Base-by-base conservation (phyloP, 2,113 vertebrate genomes). In the Neofelis nebulosa region DNA sequence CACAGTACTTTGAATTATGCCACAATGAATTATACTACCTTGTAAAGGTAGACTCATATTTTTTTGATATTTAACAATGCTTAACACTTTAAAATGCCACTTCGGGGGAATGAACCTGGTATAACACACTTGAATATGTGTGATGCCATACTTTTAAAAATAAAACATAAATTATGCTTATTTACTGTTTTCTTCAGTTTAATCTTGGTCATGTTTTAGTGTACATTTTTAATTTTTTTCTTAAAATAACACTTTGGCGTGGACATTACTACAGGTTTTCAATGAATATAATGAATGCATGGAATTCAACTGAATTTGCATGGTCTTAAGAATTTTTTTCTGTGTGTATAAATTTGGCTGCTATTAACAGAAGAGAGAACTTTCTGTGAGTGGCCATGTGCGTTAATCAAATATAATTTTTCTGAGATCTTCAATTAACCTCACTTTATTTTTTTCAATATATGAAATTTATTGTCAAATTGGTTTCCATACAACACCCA, bases 31-130 rank as follows among this genome's bases (percentile, higher is more conserved):
- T 45, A 98, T 99, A 98, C 98, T 98, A 99, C 98, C 98, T 99
- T 99, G 98, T 99, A 98, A 99, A 98, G 57, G 99, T 98, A 99
- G 98, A 99, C 98, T 98, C 99, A 98, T 99, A 99, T 99, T 99
- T 99, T 99, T 99, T 99, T 21, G 98, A 98, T 99, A 99, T 99
- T 99, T 99, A 98, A 98, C 94, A 97, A 98, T 99, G 98, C 98
- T 98, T 98, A 98, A 98, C 97, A 98, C 96, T 98, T 98, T 97
- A 98, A 98, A 98, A 99, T 98, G 98, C 98, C 98, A 98, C 98
- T 98, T 96, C 97, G 97, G 97, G 98, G 99, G 98, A 98, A 97
- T 97, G 96, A 97, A 98, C 97, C 97, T 21, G 90, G 98, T 97
- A 50, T 98, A 98, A 98, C 97, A 98, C 98, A 98, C 98, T 98